phyloP scores from a whole-genome alignment of 53 echinoderm and acorn worm species.

The Stichopus horrens region DNA sequence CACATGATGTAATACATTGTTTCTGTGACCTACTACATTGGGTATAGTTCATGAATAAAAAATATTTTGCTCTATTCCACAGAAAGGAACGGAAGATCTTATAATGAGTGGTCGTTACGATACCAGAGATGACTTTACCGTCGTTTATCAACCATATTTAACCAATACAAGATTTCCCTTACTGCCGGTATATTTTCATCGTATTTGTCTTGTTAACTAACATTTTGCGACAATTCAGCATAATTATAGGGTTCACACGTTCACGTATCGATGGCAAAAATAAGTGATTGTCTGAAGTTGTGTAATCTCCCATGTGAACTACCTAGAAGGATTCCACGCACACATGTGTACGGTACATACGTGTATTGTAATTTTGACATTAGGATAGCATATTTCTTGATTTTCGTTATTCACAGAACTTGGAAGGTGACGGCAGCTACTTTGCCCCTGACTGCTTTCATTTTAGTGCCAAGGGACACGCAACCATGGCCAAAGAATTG shows the following conservation, averaged over 20 bases:
- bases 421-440: conserved; percentile 63
- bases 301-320: no score
- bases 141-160: conserved; percentile 78
- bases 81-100: conserved; percentile 41
- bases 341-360: no score
- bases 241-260: no score
- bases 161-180: conserved; percentile 53
- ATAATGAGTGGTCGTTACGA: conserved; percentile 64
- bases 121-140: conserved; percentile 78
- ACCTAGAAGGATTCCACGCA: no score
- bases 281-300: no score
- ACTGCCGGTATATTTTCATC: neutral
- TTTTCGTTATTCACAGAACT: conserved; percentile 19
- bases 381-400: neutral
- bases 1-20: no score
- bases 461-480: conserved; percentile 81
- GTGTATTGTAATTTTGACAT: no score
- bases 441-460: conserved; percentile 96
- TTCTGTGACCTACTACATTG: no score
- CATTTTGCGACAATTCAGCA: neutral
- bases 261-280: no score
- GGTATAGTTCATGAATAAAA: no score
- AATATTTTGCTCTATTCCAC: no score
- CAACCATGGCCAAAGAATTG: conserved; percentile 68
- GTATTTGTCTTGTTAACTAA: no score